Evolutionary conservation across 2,797 vertebrate genomes (phyloP).

Genomic region (Spondyliosoma cantharus): DNA sequence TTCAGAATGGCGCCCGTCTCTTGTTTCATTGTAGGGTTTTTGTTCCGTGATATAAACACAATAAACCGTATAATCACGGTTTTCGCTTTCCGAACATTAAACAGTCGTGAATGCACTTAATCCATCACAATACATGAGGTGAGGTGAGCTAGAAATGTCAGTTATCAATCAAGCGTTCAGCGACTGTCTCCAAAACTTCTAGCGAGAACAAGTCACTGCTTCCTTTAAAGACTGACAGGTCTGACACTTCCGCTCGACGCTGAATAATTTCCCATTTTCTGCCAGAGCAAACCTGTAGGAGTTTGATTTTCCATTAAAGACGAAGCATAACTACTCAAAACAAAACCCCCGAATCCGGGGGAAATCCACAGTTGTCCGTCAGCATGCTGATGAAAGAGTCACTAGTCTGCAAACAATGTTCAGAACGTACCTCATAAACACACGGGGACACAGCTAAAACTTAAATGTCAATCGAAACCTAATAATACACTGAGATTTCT

Average conservation of each 20-base stretch:
- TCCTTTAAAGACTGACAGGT: constrained; percentile 37
- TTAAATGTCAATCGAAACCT: neutral
- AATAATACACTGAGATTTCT: neutral
- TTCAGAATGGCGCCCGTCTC: neutral
- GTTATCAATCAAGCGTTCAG: constrained; percentile 60
- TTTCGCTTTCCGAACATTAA: constrained; percentile 11
- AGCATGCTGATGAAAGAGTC: neutral
- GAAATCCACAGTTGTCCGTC: neutral
- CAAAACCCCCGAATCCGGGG: neutral
- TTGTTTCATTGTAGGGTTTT: neutral
- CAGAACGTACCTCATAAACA: too few species aligned
- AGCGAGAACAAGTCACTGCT: constrained; percentile 30
- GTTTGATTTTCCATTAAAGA: constrained; percentile 8
- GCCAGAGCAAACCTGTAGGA: constrained; percentile 9
- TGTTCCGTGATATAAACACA: neutral
- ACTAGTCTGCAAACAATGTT: too few species aligned
- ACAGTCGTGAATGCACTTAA: constrained; percentile 51
- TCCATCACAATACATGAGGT: constrained; percentile 52
- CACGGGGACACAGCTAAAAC: neutral
- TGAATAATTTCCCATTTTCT: constrained; percentile 42
- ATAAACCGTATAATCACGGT: constrained; percentile 6
- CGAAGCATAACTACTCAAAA: neutral
- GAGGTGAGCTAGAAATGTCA: constrained; percentile 40
- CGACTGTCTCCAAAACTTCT: constrained; percentile 37
- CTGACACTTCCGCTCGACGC: constrained; percentile 9